Percentiles rank a stretch among this genome's conserved stretches.
These are phyloP conservation scores for Glyphotaelius pellucidus DNA, from an alignment of 2,888 invertebrate genomes.

Conservation along the genomic window DNA sequence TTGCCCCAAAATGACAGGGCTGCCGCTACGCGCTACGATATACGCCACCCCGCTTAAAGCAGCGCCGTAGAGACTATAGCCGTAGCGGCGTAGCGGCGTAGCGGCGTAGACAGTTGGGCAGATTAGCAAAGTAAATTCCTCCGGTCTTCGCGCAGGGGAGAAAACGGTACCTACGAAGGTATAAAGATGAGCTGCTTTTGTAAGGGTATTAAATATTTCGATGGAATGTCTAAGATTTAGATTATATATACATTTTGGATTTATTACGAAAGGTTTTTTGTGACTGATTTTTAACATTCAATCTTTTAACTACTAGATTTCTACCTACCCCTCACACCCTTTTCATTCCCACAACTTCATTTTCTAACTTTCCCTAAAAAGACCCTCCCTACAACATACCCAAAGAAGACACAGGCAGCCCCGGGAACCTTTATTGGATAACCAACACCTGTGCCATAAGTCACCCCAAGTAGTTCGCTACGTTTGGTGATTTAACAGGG, in stretches of 20 bases:
- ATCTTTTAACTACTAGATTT: no score
- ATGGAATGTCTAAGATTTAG: neutral
- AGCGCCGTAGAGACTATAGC: neutral
- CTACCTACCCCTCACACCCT: no score
- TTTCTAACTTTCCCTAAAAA: no score
- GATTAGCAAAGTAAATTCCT: slow-evolving; percentile 35
- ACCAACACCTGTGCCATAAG: no score
- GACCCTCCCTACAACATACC: no score
- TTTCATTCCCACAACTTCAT: no score
- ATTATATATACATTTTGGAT: neutral
- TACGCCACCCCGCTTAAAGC: neutral
- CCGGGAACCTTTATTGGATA: no score
- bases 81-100: neutral
- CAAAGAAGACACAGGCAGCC: no score
- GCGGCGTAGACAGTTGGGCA: slow-evolving; percentile 26
- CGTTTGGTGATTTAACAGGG: no score
- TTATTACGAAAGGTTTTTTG: neutral
- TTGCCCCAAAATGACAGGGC: neutral
- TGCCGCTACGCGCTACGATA: neutral
- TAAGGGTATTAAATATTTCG: slow-evolving; percentile 3
- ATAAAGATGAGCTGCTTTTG: slow-evolving; percentile 18
- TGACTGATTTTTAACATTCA: neutral
- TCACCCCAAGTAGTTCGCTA: no score
- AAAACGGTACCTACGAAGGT: neutral
- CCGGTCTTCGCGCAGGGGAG: slow-evolving; percentile 6